A percentile compares a stretch with the other conserved stretches of the same genome.
phyloP scores from a whole-genome alignment of 2,888 invertebrate species.

The Lamproptera curius region DNA sequence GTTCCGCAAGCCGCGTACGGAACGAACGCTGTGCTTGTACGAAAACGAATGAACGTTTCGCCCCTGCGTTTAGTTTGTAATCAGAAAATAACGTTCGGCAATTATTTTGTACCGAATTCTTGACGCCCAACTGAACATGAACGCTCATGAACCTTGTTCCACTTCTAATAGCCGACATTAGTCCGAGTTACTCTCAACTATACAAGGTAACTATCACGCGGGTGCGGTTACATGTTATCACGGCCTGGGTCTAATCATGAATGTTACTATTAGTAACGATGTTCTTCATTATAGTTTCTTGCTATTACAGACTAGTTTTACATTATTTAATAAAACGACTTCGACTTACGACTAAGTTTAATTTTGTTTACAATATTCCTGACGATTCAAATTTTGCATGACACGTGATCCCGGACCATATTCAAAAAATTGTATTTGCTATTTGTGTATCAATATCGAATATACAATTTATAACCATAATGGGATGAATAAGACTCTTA shows the following conservation, averaged over 20 bases:
- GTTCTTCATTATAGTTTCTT: too few relatives aligned
- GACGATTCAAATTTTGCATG: too few relatives aligned
- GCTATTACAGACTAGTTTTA: too few relatives aligned
- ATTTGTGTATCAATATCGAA: too few relatives aligned
- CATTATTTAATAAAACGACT: too few relatives aligned
- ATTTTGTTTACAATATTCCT: too few relatives aligned
- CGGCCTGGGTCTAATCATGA: constrained; percentile 29
- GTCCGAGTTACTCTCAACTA: constrained; percentile 46
- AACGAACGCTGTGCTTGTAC: constrained; percentile 49
- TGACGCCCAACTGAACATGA: constrained; percentile 33
- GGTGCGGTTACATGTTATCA: constrained; percentile 34
- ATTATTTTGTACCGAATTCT: constrained; percentile 16
- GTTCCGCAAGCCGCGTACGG: constrained; percentile 53
- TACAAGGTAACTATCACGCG: constrained; percentile 55
- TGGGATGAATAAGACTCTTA: too few relatives aligned
- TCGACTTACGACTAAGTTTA: too few relatives aligned
- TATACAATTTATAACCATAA: too few relatives aligned
- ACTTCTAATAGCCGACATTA: constrained; percentile 63
- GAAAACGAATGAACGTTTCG: constrained; percentile 29
- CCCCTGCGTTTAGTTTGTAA: not conserved
- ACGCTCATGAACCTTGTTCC: constrained; percentile 73
- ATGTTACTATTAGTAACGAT: constrained; percentile 15
- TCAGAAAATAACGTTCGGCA: not conserved
- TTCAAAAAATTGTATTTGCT: too few relatives aligned
- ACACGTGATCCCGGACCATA: too few relatives aligned